Base-by-base conservation (phyloP, 2,113 vertebrate species). In the Microcebus ravelobensis region DNA sequence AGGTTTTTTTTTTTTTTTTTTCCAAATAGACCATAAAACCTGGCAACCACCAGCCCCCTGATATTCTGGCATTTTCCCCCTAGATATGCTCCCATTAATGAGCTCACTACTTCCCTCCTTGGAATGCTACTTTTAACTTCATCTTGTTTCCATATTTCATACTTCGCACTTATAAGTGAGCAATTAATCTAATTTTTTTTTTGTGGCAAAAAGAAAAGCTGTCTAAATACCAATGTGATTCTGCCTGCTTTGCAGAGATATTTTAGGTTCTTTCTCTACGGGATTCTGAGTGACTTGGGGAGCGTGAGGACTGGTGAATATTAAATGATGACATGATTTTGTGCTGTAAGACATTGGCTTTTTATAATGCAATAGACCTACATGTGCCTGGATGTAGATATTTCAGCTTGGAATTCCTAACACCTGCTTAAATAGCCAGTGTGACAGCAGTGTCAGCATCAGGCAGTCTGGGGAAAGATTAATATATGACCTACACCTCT, bases 181-280 rank as follows among this genome's bases (percentile, higher is more conserved):
- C 45, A 84, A 65, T 82, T 90, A 87, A 61, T 67, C 91, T 70
- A 73, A 21, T 70, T 95, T 91, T 94, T 95, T 91, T 94, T 95
- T 63, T 59, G 14, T 36, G 59, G 42, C 31, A 39, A 68, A 83
- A 55, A 79, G 25, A 48, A 39, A 86, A 87, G 34, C 63, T 36
- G 29, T 81, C n/a, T 73, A 50, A 94, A 61, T 13, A 81, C 48
- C 11, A 89, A 0, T n/a, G 63, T 3, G 7, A 67, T 42, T 89
- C 68, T 79, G 20, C 70, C 42, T 74, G 67, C 36, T 87, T 20
- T 81, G 68, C 20, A 52, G 86, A 81, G 50, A 31, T 85, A 67
- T 55, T 82, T 48, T 50, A 48, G 34, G 10, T 68, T 48, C 61
- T 80, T 89, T 79, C 36, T 83, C 14, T 77, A 18, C 25, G 4